Conservation (phyloP, 23 tunicate species). For the Styela clava region DNA sequence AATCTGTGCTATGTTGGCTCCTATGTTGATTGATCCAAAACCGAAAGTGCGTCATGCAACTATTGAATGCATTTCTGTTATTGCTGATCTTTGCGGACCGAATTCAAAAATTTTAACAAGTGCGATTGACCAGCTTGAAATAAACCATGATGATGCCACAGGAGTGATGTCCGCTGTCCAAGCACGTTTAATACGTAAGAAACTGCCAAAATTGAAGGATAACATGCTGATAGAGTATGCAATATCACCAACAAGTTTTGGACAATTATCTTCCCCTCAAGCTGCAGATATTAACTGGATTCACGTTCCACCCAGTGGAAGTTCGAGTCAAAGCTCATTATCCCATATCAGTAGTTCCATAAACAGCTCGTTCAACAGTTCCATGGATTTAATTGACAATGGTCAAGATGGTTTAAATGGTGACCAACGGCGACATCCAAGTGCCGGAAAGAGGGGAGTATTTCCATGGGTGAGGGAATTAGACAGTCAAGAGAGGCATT, state of each 20-base stretch:
- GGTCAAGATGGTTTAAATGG: constrained; percentile 7
- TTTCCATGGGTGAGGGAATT: constrained; percentile 75
- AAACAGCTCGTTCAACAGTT: constrained; percentile 12
- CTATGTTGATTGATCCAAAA: constrained; percentile 43
- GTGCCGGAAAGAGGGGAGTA: constrained; percentile 82
- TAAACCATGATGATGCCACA: constrained; percentile 56
- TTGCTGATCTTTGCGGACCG: constrained; percentile 23
- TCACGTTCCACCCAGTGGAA: constrained; percentile 23
- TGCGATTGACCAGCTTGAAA: constrained; percentile 72
- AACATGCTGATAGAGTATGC: constrained; percentile 75
- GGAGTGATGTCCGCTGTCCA: constrained; percentile 90
- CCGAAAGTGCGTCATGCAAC: constrained; percentile 50
- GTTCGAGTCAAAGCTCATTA: constrained; percentile 14
- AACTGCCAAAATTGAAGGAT: constrained; percentile 66
- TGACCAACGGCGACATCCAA: constrained; percentile 39
- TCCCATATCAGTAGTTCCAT: constrained; percentile 14
- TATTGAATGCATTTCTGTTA: constrained; percentile 79
- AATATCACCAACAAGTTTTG: constrained; percentile 36
- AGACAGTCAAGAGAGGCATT: constrained; percentile 25
- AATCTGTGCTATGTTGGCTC: constrained; percentile 39
- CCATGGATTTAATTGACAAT: background rate
- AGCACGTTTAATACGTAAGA: constrained; percentile 56
- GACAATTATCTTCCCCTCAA: constrained; percentile 34
- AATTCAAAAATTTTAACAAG: constrained; percentile 31
- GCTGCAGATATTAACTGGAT: constrained; percentile 82